Evolutionary conservation across 2,888 invertebrate species (phyloP), one percentile per base, ranked within the genome.

Genomic region (Drosophila anomelani): DNA sequence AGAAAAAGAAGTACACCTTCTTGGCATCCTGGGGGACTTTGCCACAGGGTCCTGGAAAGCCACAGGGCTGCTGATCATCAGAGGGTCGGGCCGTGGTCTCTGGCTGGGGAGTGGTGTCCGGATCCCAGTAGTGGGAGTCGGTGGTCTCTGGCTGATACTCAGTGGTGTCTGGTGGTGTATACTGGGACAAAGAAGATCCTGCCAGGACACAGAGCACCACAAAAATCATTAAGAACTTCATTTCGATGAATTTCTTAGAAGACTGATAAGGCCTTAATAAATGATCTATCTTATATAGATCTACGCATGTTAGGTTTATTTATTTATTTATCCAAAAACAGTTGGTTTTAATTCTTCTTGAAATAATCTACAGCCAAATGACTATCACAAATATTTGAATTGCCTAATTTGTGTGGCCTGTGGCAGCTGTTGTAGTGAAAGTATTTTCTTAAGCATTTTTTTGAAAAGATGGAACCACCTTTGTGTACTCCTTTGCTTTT

Each of bases 1-100:
- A 53, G 20, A 60, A 70, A 15, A 70, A 70, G 10, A 60, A 17
- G 26, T 70, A 60, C 2, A 70, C 0, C 36, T 70, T 70, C 4
- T 39, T 39, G 20, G 26, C 71, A 26, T 34, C 26, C 34, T 44
- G 26, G 3, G 20, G 10, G 3, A 32, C 13, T 1, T 29, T 10
- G 4, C 20, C 41, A 36, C 47, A 57, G 4, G 41, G 68, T 49
- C 57, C 47, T 20, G 26, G n/a, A 4, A 29, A n/a, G 3, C 34
- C 70, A 36, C 70, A 69, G 10, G 26, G 20, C 0, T 58, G 10
- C 13, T 39, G 12, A 3, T 13, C 23, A 6, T 12, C 10, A n/a
- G 13, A n/a, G 43, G 32, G 13, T 13, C 3, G 9, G 0, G 23
- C 9, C 1, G 69, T 39, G 17, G 69, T 12, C 10, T 46, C 46